phyloP scores from a whole-genome alignment of 2,888 invertebrate genomes.

The Diadromus collaris region DNA sequence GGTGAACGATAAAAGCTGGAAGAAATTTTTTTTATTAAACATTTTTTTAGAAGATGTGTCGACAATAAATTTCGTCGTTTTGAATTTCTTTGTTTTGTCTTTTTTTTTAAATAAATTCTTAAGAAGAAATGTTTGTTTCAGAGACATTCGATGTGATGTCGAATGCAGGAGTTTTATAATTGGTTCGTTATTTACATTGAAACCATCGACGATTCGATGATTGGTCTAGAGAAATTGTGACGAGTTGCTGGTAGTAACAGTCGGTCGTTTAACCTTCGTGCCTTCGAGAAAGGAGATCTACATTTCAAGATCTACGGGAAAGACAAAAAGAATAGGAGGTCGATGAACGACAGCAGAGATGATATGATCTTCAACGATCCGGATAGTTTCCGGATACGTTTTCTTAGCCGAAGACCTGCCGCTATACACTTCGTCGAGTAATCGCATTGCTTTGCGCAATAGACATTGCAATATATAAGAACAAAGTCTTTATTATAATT shows the following conservation, averaged over 20 bases:
- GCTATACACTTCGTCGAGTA: conserved; percentile 58
- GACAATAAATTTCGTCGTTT: background rate
- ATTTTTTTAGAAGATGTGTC: background rate
- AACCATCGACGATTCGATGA: background rate
- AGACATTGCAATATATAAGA: conserved; percentile 6
- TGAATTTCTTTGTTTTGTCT: background rate
- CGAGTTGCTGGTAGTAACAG: background rate
- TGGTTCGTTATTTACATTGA: background rate
- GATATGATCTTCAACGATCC: conserved; percentile 77
- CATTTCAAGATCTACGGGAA: conserved; percentile 59
- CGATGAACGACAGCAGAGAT: conserved; percentile 77
- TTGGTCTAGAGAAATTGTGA: background rate
- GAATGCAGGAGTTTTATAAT: background rate
- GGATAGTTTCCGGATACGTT: conserved; percentile 74
- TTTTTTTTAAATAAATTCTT: background rate
- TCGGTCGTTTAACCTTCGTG: background rate
- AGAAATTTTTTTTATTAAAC: background rate
- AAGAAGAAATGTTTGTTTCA: background rate
- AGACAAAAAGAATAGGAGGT: conserved; percentile 75
- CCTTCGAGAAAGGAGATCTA: conserved; percentile 3
- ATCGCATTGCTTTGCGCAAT: conserved; percentile 2
- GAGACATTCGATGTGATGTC: background rate
- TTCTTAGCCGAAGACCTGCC: conserved; percentile 78
- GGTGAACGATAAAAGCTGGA: background rate
- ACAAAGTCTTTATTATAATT: background rate